These are phyloP conservation scores for Herpailurus yagouaroundi DNA, from an alignment of 2,113 vertebrate species.

Conservation along the genomic window DNA sequence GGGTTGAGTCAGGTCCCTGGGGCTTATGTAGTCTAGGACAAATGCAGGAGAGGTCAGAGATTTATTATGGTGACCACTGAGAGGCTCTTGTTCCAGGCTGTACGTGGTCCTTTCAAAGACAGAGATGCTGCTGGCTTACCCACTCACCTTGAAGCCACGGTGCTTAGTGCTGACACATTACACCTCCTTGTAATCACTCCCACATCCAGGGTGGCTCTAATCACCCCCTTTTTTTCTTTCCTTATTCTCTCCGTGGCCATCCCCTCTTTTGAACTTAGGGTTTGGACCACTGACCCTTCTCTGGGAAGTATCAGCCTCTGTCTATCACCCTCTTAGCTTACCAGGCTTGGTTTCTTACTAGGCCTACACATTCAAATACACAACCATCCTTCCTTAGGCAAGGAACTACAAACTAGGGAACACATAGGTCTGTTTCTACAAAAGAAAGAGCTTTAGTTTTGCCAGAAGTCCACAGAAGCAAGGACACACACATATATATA, in stretches of 20 bases:
- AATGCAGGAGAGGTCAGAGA: not conserved
- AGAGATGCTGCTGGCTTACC: not conserved
- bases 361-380: not conserved
- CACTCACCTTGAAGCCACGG: not conserved
- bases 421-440: not conserved
- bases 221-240: not conserved
- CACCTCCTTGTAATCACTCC: not conserved
- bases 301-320: not conserved
- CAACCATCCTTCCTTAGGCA: not conserved
- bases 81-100: not conserved
- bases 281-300: not conserved
- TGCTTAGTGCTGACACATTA: not conserved
- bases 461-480: not conserved
- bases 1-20: not conserved
- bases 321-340: not conserved
- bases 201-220: not conserved
- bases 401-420: not conserved
- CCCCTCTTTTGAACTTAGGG: not conserved
- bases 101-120: not conserved
- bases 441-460: conserved; percentile 4
- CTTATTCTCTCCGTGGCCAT: not conserved
- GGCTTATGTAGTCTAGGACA: not conserved
- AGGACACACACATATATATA: not conserved
- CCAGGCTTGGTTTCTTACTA: not conserved
- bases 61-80: not conserved